Conservation (phyloP, 2,888 invertebrate genomes). For the Pyrgus malvae region DNA sequence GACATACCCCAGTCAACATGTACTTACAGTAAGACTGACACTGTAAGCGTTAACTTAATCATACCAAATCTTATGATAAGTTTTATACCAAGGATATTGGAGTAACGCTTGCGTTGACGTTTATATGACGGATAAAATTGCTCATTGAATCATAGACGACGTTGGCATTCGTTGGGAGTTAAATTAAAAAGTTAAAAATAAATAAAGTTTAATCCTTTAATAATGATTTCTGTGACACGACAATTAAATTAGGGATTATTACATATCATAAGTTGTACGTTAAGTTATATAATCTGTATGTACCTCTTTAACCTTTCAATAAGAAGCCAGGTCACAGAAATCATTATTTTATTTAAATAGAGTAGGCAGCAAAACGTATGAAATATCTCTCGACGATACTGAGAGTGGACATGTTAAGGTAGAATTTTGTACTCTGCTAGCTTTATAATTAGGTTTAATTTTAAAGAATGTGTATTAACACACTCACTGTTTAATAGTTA, state of each 20-base stretch:
- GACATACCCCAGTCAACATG: no score
- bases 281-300: not conserved
- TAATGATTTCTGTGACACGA: constrained; percentile 11
- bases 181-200: not conserved
- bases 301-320: not conserved
- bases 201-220: constrained; percentile 6
- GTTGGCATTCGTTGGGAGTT: no score
- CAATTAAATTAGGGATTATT: constrained; percentile 3
- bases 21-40: no score
- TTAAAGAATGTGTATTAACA: constrained; percentile 73
- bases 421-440: constrained; percentile 70
- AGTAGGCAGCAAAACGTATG: not conserved
- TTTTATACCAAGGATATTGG: no score
- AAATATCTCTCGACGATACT: constrained; percentile 23
- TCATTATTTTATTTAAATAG: constrained; percentile 7
- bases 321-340: constrained; percentile 3
- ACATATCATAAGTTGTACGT: constrained; percentile 13
- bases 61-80: no score
- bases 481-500: constrained; percentile 75
- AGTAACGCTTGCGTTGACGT: no score
- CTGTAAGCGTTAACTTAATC: no score
- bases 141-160: no score
- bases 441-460: constrained; percentile 63
- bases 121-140: no score
- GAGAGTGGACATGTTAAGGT: constrained; percentile 41